Evolutionary conservation across 2,888 invertebrate genomes (phyloP).

Genomic region (Brachylomia viminalis): DNA sequence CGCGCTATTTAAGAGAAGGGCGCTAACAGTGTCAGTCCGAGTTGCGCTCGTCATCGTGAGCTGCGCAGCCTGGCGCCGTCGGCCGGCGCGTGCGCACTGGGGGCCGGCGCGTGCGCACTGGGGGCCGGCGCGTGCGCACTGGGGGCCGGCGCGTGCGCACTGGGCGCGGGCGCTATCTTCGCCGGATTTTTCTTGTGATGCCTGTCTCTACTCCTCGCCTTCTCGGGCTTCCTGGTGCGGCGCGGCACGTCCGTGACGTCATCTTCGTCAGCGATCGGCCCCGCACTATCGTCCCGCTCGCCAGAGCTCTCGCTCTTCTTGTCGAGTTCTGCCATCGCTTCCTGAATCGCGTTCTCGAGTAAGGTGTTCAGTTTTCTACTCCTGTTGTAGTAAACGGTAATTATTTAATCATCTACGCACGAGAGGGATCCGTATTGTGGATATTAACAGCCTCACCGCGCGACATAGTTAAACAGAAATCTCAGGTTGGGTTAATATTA

Average conservation of each 20-base stretch:
- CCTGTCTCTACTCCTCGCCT: conserved; percentile 75
- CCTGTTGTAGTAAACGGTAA: conserved; percentile 88
- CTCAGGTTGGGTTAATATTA: conserved; percentile 86
- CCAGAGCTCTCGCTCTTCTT: conserved; percentile 88
- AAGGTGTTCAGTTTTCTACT: conserved; percentile 97
- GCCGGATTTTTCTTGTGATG: conserved; percentile 74
- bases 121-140: too few relatives aligned
- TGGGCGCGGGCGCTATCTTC: conserved; percentile 75
- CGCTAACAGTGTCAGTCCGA: conserved; percentile 27
- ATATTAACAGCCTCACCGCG: conserved; percentile 61
- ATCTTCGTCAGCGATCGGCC: conserved; percentile 31
- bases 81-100: conserved; percentile 63
- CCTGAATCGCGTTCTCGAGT: conserved; percentile 97
- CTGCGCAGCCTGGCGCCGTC: conserved; percentile 88
- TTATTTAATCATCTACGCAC: conserved; percentile 49
- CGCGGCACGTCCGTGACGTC: conserved; percentile 73
- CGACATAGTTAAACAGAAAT: conserved; percentile 47
- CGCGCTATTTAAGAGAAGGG: conserved; percentile 25
- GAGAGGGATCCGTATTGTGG: conserved; percentile 56
- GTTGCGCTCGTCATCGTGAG: conserved; percentile 82
- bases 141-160: conserved; percentile 64
- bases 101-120: too few relatives aligned
- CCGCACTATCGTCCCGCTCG: conserved; percentile 29
- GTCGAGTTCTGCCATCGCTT: conserved; percentile 97
- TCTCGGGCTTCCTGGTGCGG: conserved; percentile 76